Conservation (phyloP, 2,113 vertebrate species). For the Laterallus jamaicensis region DNA sequence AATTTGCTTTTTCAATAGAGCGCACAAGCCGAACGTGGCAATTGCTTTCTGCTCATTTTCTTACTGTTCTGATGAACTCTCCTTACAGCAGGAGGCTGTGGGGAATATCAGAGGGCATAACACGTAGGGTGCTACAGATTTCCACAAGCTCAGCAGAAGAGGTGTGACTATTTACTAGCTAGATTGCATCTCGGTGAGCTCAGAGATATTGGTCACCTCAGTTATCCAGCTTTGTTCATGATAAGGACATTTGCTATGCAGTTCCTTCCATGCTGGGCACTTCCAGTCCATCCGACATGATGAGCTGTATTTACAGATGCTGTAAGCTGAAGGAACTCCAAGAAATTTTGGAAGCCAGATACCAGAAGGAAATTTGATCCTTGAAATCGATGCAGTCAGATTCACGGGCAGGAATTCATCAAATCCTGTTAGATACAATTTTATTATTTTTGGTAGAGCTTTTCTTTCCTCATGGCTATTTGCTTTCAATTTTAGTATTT, state of each 20-base stretch:
- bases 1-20: not conserved
- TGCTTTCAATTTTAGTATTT: not conserved
- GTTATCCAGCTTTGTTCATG: not conserved
- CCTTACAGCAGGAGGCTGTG: not conserved
- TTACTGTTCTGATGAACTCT: not conserved
- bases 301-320: not conserved
- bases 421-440: not conserved
- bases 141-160: not conserved
- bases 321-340: not conserved
- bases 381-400: not conserved
- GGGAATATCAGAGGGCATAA: not conserved
- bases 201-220: not conserved
- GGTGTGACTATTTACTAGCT: not conserved
- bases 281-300: not conserved
- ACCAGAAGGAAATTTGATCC: not conserved
- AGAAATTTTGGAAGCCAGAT: not conserved
- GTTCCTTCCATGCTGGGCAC: not conserved
- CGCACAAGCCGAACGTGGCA: not conserved
- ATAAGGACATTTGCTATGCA: not conserved
- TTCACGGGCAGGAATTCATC: not conserved
- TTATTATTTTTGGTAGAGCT: not conserved
- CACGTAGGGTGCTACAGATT: not conserved
- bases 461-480: not conserved
- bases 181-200: not conserved
- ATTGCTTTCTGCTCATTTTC: not conserved